phyloP scores from a whole-genome alignment of 2,797 vertebrate genomes.

The Takifugu rubripes region DNA sequence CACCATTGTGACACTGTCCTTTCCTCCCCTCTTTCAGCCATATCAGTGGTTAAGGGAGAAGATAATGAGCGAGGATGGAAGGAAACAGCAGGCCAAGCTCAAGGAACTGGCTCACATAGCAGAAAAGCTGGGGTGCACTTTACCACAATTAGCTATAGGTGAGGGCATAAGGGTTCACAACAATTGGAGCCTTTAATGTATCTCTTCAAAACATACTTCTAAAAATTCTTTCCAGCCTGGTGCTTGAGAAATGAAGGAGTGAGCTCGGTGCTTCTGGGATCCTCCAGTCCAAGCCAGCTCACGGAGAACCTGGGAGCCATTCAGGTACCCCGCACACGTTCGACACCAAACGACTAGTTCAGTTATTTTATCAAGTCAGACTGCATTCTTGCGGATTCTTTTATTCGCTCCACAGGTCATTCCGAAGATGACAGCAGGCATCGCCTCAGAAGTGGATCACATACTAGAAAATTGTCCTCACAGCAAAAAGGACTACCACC shows the following conservation, averaged over 20 bases:
- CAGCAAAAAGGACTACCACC: conserved; percentile 78
- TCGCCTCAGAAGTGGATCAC: conserved; percentile 77
- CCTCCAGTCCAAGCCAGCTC: conserved; percentile 91
- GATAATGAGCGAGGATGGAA: conserved; percentile 92
- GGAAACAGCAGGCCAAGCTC: conserved; percentile 92
- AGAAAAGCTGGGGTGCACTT: conserved; percentile 92
- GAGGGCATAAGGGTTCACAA: conserved; percentile 31
- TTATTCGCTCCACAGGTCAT: conserved; percentile 65
- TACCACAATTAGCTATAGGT: conserved; percentile 97
- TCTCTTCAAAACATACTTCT: conserved; percentile 4
- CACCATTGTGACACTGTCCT: not conserved
- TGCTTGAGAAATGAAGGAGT: conserved; percentile 96
- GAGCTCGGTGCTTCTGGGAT: conserved; percentile 93
- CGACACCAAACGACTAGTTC: not conserved
- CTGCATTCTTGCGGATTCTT: not conserved
- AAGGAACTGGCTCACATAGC: conserved; percentile 92
- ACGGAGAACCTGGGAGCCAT: conserved; percentile 97
- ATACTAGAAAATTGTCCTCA: conserved; percentile 77
- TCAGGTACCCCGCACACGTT: conserved; percentile 72
- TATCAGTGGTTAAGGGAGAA: conserved; percentile 98
- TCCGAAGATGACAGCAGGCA: conserved; percentile 78
- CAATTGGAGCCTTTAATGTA: not conserved
- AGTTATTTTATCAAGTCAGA: conserved; percentile 2
- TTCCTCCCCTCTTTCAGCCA: conserved; percentile 72
- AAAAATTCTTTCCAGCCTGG: conserved; percentile 81